Percentiles rank a stretch among this genome's conserved stretches.
These are phyloP conservation scores for Cerastis rubricosa DNA, from an alignment of 2,888 invertebrate genomes.

Conservation along the genomic window DNA sequence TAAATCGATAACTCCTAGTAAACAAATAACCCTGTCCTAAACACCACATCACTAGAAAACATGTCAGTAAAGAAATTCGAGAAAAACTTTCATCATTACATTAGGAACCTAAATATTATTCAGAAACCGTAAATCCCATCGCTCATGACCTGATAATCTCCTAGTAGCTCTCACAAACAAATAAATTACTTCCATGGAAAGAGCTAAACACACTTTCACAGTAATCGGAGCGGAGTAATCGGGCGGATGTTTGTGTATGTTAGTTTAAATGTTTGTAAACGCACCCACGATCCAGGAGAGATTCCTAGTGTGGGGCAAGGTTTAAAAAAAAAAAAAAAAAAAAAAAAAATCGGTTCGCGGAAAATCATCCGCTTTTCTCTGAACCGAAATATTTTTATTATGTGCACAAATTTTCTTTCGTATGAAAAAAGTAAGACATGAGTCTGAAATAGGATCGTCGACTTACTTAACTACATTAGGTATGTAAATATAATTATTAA, in stretches of 20 bases:
- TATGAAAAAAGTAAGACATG: slow-evolving; percentile 8
- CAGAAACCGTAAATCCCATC: not conserved
- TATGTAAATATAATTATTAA: slow-evolving; percentile 19
- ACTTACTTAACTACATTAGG: slow-evolving; percentile 32
- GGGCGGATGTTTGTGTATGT: no score
- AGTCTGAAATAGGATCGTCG: slow-evolving; percentile 10
- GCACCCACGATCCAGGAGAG: no score
- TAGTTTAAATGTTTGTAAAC: no score
- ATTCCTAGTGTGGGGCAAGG: no score
- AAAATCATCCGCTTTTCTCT: slow-evolving; percentile 24
- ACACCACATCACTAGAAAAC: not conserved
- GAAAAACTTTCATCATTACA: not conserved
- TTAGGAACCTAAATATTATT: not conserved
- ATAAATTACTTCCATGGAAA: slow-evolving; percentile 21
- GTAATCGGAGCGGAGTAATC: no score
- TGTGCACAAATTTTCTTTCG: not conserved
- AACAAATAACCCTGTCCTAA: not conserved
- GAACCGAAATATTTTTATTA: slow-evolving; percentile 27
- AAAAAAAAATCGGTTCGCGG: slow-evolving; percentile 26
- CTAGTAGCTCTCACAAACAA: not conserved
- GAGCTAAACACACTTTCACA: slow-evolving; percentile 21
- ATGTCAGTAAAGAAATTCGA: not conserved
- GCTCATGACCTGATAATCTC: slow-evolving; percentile 5
- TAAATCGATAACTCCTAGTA: not conserved
- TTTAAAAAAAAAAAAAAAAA: no score